Base-by-base conservation (phyloP, 1,140 invertebrate genomes). In the Zaprionus camerounensis region DNA sequence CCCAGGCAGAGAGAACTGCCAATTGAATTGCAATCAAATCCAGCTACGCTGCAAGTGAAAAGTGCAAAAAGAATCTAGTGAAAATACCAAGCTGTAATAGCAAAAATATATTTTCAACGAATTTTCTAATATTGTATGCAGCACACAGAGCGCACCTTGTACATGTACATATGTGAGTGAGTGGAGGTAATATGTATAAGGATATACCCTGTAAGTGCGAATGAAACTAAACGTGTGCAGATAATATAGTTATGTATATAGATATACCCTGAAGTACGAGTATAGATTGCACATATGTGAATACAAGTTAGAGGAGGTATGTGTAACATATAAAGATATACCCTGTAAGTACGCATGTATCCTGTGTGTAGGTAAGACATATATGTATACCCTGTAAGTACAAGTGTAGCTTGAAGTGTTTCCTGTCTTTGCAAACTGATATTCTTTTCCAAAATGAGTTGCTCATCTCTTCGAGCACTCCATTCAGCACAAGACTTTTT, bases 61-160 rank as follows among this genome's bases (percentile, higher is more conserved):
- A 13, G 46, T 20, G 3, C 4, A 22, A 24, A 51, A 51, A 12
- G 46, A 51, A 51, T 51, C 46, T 9, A 51, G 20, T 51, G 46
- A 51, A 46, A 46, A 51, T 24, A 7, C 46, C 12, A 51, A 51
- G 17, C 12, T 24, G 46, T 22, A 51, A 46, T n/a, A 11, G 7
- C 41, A 51, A 51, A 22, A 51, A 51, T 51, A 51, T 51, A 51
- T 51, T 51, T 20, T 13, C 46, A 13, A 51, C 22, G 20, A 12
- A 22, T 51, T 51, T 51, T 51, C 22, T 20, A 51, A 51, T 22
- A 24, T 13, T 2, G 17, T 13, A 51, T 51, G 46, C 20, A 51
- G 20, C 22, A 58, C 44, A 49, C 80, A 38, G 17, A 56, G 66
- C 28, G 38, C 55, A 64, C 26, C 55, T 76, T 70, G 2, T n/a